Evolutionary conservation across 1,140 invertebrate species (phyloP).

Genomic region (Telenomus remus): DNA sequence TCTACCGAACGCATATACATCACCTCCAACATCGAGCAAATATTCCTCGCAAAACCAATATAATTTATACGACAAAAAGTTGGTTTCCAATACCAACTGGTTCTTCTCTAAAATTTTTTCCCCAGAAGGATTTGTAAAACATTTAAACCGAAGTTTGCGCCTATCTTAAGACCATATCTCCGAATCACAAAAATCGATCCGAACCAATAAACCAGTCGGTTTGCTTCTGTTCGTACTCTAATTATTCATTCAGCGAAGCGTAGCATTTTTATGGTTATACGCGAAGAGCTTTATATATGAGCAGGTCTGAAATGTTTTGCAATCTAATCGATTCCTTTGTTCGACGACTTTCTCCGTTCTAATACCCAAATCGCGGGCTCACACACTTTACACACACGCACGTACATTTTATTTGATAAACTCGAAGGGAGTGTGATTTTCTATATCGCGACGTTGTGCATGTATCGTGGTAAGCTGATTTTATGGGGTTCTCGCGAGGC

Average conservation of each 20-base stretch:
- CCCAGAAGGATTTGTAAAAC: no score
- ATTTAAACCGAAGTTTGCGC: no score
- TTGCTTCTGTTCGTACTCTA: neutral
- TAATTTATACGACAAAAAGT: no score
- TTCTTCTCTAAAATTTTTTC: no score
- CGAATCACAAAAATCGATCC: no score
- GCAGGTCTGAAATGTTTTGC: conserved; percentile 16
- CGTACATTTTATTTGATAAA: conserved; percentile 46
- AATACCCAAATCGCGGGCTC: conserved; percentile 11
- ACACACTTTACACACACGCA: conserved; percentile 10
- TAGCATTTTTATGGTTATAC: neutral
- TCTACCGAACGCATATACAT: conserved; percentile 12
- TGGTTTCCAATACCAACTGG: no score
- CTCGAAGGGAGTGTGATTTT: conserved; percentile 49
- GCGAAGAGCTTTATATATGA: no score
- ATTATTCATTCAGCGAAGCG: neutral
- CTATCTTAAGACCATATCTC: no score
- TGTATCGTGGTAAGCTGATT: conserved; percentile 58
- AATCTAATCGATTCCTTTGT: conserved; percentile 28
- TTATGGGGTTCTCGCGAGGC: conserved; percentile 56
- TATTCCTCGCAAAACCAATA: no score
- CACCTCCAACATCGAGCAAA: no score
- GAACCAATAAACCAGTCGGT: neutral
- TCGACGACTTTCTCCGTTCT: conserved; percentile 35
- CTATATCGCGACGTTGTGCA: conserved; percentile 33